These are phyloP conservation scores for Telenomus remus DNA, from an alignment of 1,140 invertebrate species.

Conservation along the genomic window DNA sequence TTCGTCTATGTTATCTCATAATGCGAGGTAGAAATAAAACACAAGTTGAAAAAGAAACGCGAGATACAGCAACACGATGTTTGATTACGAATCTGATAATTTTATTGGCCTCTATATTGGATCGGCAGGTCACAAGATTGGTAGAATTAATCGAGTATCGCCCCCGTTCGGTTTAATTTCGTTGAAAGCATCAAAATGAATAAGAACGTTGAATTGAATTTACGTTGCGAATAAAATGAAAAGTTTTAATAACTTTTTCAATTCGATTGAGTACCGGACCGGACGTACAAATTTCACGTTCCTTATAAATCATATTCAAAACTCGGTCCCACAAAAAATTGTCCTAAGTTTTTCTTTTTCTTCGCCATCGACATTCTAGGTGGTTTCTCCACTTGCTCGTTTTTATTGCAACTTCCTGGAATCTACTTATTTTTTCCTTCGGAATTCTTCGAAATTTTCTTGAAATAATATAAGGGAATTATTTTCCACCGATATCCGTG, in stretches of 20 bases:
- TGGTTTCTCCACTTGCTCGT: constrained; percentile 8
- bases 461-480: constrained; percentile 35
- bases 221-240: neutral
- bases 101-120: neutral
- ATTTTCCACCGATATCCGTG: constrained; percentile 10
- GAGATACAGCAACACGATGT: too few species aligned
- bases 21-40: neutral
- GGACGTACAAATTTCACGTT: too few species aligned
- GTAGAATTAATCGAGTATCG: neutral
- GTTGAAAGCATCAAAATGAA: constrained; percentile 4
- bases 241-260: neutral
- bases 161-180: neutral
- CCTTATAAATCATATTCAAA: too few species aligned
- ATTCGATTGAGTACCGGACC: neutral
- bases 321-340: too few species aligned
- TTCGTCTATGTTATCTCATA: neutral
- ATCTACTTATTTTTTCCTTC: constrained; percentile 16
- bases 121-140: neutral
- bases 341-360: constrained; percentile 2
- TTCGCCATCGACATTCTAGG: neutral
- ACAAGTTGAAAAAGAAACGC: neutral
- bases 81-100: neutral
- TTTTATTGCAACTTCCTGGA: constrained; percentile 25
- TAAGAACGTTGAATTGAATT: neutral
- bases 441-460: too few species aligned